These are phyloP conservation scores for Schizaphis graminum DNA, from an alignment of 2,888 invertebrate genomes.

Conservation along the genomic window DNA sequence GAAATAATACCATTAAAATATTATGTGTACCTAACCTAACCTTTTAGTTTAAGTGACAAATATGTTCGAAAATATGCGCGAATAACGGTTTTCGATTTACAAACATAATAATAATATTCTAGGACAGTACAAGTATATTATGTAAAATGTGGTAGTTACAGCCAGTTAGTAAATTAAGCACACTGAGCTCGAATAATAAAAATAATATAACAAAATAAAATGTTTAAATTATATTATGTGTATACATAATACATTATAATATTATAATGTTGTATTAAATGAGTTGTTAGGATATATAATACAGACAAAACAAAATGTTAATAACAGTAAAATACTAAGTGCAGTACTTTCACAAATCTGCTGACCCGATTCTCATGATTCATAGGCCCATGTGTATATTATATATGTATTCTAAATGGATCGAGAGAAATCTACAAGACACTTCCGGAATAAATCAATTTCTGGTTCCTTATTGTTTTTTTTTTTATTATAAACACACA, in stretches of 20 bases:
- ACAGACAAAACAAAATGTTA: slow-evolving; percentile 61
- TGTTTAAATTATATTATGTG: not conserved
- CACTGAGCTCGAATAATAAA: not conserved
- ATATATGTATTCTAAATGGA: slow-evolving; percentile 47
- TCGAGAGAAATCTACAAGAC: slow-evolving; percentile 55
- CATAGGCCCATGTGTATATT: slow-evolving; percentile 41
- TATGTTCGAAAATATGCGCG: not conserved
- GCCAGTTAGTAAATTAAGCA: slow-evolving; percentile 17
- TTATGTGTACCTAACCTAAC: not conserved
- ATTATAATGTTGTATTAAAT: not conserved
- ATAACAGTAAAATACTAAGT: slow-evolving; percentile 60
- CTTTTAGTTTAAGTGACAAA: not conserved
- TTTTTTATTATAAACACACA: not conserved
- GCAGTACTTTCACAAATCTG: slow-evolving; percentile 62
- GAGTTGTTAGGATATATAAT: slow-evolving; percentile 18
- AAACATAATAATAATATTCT: not conserved
- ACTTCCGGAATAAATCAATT: slow-evolving; percentile 57
- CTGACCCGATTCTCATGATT: slow-evolving; percentile 65
- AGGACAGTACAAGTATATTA: not conserved
- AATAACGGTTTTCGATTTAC: not conserved
- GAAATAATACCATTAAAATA: not conserved
- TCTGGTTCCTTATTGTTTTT: slow-evolving; percentile 53
- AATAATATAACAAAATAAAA: slow-evolving; percentile 3
- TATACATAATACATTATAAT: not conserved
- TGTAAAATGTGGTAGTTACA: slow-evolving; percentile 11